Evolutionary conservation across 2,113 vertebrate species (phyloP), one percentile per base, ranked within the genome.

Genomic region (Sturnus vulgaris): DNA sequence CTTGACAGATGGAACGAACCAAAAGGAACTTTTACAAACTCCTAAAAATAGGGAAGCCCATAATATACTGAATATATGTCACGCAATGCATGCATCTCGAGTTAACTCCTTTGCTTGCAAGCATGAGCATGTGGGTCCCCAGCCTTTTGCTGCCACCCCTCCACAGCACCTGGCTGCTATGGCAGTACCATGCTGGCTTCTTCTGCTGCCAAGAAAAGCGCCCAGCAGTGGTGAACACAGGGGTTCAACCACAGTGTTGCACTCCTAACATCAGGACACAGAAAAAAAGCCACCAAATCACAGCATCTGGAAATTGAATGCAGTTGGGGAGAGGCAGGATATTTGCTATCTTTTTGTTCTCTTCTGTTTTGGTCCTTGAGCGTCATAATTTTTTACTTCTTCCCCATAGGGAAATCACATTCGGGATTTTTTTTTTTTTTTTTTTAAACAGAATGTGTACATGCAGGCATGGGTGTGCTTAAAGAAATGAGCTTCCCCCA

Each of bases 1-100:
- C 78, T 76, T 82, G 84, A 96, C 95, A 93, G 95, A 96, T 96
- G 96, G 96, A 89, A 89, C 95, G 95, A 89, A 87, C 81, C 87
- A 50, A 96, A 94, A 91, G 84, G 87, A 94, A 93, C 87, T 95
- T 92, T 56, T 95, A 95, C 63, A 84, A 96, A 90, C 82, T 63
- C 46, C 94, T 88, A 93, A 94, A 90, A 81, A 86, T 90, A 91
- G 95, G 93, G 81, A 85, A 78, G 77, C 63, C 68, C 57, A 16
- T 75, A 73, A 94, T 92, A 89, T 12, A 55, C 86, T 47, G 65
- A 84, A 81, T 92, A 73, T 39, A 91, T 72, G 81, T 86, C 78
- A 91, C 2, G 18, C 88, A 42, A 80, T 5, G 4, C 64, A 13
- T 23, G 71, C 80, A 68, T 60, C 80, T 85, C 3, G 0, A 78